Conservation (phyloP, 2,113 vertebrate genomes). For the Promerops cafer region DNA sequence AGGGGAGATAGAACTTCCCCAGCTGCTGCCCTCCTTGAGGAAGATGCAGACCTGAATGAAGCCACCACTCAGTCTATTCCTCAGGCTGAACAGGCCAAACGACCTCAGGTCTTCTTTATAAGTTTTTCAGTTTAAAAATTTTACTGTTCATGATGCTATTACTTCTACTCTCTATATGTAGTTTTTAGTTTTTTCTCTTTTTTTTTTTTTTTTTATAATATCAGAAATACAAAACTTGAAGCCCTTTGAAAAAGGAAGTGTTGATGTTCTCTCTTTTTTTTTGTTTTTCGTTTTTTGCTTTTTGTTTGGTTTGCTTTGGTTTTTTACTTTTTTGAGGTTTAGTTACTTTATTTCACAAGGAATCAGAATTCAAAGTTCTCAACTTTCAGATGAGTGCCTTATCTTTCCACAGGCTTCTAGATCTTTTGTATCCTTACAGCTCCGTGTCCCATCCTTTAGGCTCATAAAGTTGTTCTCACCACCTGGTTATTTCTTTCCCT, state of each 20-base stretch:
- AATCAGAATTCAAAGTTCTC: background rate
- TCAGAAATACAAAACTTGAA: background rate
- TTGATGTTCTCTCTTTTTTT: background rate
- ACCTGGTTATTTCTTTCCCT: background rate
- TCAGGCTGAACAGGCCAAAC: background rate
- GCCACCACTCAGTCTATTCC: background rate
- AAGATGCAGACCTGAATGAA: background rate
- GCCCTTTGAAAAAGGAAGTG: background rate
- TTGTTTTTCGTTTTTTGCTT: background rate
- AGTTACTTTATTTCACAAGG: background rate
- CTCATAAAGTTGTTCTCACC: background rate
- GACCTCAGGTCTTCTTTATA: fast-evolving
- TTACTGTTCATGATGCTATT: background rate
- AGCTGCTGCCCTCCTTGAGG: fast-evolving
- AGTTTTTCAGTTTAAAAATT: background rate
- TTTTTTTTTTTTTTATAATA: background rate
- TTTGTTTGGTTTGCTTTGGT: background rate
- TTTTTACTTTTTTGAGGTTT: background rate
- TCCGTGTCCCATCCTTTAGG: background rate
- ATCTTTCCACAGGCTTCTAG: background rate
- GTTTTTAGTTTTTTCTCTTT: background rate
- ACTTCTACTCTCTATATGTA: background rate
- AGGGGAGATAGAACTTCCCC: background rate
- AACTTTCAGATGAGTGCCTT: background rate
- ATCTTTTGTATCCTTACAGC: background rate